Evolutionary conservation across 2,113 vertebrate genomes (phyloP).

Genomic region (Hystrix brachyura): DNA sequence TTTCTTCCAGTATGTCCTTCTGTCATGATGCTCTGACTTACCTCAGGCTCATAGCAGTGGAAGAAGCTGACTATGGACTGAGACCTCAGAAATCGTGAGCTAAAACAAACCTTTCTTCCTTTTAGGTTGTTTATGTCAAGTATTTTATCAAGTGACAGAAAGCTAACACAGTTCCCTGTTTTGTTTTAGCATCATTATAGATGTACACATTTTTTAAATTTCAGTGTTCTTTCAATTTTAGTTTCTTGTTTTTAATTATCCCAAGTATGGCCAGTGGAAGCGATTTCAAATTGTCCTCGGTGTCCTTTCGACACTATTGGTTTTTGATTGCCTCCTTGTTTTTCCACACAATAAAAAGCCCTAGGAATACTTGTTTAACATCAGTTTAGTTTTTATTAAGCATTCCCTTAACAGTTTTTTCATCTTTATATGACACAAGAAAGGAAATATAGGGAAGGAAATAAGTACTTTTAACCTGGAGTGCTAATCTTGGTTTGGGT

Average conservation of each 20-base stretch:
- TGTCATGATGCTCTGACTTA: neutral
- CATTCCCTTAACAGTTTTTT: neutral
- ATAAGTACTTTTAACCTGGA: neutral
- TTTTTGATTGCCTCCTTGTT: neutral
- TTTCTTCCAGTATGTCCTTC: neutral
- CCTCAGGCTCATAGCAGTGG: neutral
- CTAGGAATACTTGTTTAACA: neutral
- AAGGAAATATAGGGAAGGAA: slow-evolving; percentile 35
- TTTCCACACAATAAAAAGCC: neutral
- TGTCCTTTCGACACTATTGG: neutral
- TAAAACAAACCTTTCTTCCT: neutral
- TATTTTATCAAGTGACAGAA: neutral
- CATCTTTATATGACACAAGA: neutral
- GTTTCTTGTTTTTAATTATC: slow-evolving; percentile 12
- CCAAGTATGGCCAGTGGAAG: neutral
- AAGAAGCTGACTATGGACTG: neutral
- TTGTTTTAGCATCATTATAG: neutral
- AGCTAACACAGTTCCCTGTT: neutral
- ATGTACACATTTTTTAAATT: neutral
- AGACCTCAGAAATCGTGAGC: neutral
- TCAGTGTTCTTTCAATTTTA: neutral
- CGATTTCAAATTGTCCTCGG: slow-evolving; percentile 2
- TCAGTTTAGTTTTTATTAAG: neutral
- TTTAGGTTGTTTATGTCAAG: neutral
- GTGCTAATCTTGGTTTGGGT: neutral